These are phyloP conservation scores for Aegithalos caudatus DNA, from an alignment of 2,113 vertebrate genomes.

Conservation along the genomic window DNA sequence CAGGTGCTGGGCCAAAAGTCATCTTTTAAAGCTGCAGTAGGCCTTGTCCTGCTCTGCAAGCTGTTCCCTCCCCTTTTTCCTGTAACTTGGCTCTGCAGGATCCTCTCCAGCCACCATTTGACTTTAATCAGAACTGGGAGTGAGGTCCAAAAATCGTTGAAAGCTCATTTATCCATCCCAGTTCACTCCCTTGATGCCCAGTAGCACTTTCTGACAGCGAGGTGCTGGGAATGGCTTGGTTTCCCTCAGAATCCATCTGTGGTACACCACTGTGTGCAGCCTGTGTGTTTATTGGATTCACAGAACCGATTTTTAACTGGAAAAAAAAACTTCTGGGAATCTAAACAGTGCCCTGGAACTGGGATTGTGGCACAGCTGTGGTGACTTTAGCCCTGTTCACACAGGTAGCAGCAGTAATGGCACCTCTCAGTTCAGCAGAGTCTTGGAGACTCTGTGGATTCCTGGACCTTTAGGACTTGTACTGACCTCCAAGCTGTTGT, in stretches of 20 bases:
- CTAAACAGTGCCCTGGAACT: background rate
- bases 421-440: accelerated
- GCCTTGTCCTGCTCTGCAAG: background rate
- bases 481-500: background rate
- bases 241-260: conserved; percentile 8
- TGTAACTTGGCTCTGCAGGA: background rate
- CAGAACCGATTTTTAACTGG: background rate
- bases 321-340: background rate
- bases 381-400: background rate
- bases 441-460: accelerated
- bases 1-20: conserved; percentile 27
- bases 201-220: background rate
- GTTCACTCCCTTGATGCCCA: background rate
- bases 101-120: background rate
- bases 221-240: background rate
- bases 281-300: background rate
- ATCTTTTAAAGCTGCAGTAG: background rate
- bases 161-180: conserved; percentile 45
- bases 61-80: background rate
- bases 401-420: background rate
- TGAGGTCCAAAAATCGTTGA: background rate
- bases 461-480: background rate
- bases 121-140: conserved; percentile 24
- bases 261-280: background rate
- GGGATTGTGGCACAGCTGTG: background rate